Base-by-base conservation (phyloP, 2,888 invertebrate genomes). In the Linnaemya vulpina region DNA sequence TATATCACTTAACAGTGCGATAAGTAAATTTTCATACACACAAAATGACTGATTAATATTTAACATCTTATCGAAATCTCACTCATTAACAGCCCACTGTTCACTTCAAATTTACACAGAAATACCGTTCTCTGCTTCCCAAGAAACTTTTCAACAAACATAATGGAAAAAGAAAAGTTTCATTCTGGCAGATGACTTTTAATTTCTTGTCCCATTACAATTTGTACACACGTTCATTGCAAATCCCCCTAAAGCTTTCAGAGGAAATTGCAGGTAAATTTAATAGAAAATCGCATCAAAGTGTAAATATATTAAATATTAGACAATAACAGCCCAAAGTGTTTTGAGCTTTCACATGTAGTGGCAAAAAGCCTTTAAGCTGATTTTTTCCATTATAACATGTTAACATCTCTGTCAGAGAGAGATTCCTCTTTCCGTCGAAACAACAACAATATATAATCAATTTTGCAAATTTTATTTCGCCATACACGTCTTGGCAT, bases 161-260 rank as follows among this genome's bases (percentile, higher is more conserved):
- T 53, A n/a, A 30, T 0, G 20, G 20, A 17, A 71, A 22, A 71
- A 80, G 60, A 49, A 73, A 71, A 60, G 73, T 78, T 68, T 49
- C 13, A 70, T 58, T 65, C 58, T 75, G 79, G 58, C 84, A 81
- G 81, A 81, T 84, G 84, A 68, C 77, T 81, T 81, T 84, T 81
- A 81, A 84, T 84, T 63, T 49, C 71, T 73, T 84, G 80, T 77
- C 84, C 35, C 58, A 43, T 20, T 81, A 30, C 81, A 68, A 60
- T 30, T 68, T 60, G 53, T 60, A 55, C 38, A 53, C 3, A 38
- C 35, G 38, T 9, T 35, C 58, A 62, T 51, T 17, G 25, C 10
- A 62, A 73, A 74, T 82, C 74, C 40, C 35, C 74, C 60, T 55
- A 1, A 68, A 62, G 74, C 68, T 20, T 68, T 49, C 13, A 17